Evolutionary conservation across 2,797 vertebrate genomes (phyloP).

Genomic region (Enteromius radiatus): DNA sequence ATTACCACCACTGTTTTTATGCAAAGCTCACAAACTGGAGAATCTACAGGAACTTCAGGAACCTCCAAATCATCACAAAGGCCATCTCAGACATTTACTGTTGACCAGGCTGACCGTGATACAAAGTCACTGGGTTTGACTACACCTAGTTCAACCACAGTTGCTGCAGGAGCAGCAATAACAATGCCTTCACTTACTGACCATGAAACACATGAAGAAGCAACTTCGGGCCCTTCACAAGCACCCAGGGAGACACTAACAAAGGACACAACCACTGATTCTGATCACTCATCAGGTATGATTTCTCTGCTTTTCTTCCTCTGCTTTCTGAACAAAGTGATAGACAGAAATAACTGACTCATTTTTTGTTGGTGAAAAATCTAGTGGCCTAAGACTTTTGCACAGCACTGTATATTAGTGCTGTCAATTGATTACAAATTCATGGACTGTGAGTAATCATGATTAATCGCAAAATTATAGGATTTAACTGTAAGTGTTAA

Average conservation of each 20-base stretch:
- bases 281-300: conserved; percentile 73
- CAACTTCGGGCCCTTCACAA: conserved; percentile 68
- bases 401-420: too few relatives aligned
- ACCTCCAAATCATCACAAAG: conserved; percentile 13
- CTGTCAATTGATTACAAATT: too few relatives aligned
- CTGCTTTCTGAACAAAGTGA: conserved; percentile 38
- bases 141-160: conserved; percentile 21
- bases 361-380: too few relatives aligned
- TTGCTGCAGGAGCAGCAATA: conserved; percentile 32
- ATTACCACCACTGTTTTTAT: conserved; percentile 46
- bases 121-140: conserved; percentile 8
- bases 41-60: conserved; percentile 19
- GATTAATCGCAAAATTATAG: too few relatives aligned
- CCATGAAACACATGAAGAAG: conserved; percentile 71
- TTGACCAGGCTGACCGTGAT: not conserved
- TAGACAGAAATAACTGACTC: not conserved
- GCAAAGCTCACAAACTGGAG: conserved; percentile 53
- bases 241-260: conserved; percentile 64
- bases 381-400: too few relatives aligned
- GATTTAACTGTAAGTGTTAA: too few relatives aligned
- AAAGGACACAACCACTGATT: conserved; percentile 68
- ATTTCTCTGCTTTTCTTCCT: conserved; percentile 54
- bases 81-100: conserved; percentile 19
- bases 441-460: too few relatives aligned
- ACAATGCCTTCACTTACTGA: conserved; percentile 44